A percentile compares a stretch with the other conserved stretches of the same genome.
Conservation (phyloP, 2,888 invertebrate genomes). For the Stegophylla sp. region DNA sequence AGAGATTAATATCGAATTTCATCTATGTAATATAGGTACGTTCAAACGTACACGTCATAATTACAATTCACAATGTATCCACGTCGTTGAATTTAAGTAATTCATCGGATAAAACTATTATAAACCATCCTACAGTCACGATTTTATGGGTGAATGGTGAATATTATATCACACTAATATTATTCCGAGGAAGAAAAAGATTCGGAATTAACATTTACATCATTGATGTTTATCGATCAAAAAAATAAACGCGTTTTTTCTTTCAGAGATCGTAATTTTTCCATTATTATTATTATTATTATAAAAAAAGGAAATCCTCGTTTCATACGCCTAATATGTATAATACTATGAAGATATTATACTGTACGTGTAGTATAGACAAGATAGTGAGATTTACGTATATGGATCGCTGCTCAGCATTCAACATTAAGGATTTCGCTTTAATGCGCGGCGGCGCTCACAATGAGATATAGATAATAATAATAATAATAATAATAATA, state of each 20-base stretch:
- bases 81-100: neutral
- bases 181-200: neutral
- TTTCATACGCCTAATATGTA: too few relatives aligned
- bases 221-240: neutral
- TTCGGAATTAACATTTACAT: neutral
- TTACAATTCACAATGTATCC: conserved; percentile 3
- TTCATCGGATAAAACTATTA: conserved; percentile 22
- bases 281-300: too few relatives aligned
- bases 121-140: conserved; percentile 35
- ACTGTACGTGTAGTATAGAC: too few relatives aligned
- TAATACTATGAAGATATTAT: too few relatives aligned
- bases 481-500: neutral
- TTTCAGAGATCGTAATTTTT: too few relatives aligned
- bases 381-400: too few relatives aligned
- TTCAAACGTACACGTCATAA: too few relatives aligned
- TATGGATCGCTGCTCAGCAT: too few relatives aligned
- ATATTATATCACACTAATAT: neutral
- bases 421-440: too few relatives aligned
- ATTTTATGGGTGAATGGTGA: neutral
- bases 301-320: too few relatives aligned
- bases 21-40: neutral
- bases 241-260: too few relatives aligned
- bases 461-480: neutral
- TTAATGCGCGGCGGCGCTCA: too few relatives aligned
- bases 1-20: conserved; percentile 18